Conservation (phyloP, 1,140 invertebrate genomes). For the Helicoverpa zea region DNA sequence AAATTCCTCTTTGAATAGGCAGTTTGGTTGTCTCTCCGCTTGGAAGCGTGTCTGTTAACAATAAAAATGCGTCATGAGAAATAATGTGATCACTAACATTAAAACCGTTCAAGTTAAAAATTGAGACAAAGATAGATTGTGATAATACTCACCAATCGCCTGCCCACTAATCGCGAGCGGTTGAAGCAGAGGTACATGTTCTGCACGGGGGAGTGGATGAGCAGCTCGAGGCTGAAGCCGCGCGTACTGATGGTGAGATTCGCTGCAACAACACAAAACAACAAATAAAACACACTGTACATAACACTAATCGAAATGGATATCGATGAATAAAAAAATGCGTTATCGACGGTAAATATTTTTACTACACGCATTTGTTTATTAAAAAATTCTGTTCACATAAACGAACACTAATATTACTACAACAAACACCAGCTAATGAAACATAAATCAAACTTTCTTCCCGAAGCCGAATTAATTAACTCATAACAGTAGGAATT, state of each 20-base stretch:
- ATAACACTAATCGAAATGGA: conserved; percentile 11
- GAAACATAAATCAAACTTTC: conserved; percentile 53
- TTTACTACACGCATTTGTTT: conserved; percentile 26
- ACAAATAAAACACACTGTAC: not conserved
- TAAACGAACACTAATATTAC: conserved; percentile 38
- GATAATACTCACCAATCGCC: conserved; percentile 73
- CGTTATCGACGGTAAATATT: conserved; percentile 18
- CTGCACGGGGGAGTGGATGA: conserved; percentile 82
- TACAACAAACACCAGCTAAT: conserved; percentile 35
- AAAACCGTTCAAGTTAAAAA: too few relatives aligned
- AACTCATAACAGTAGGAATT: conserved; percentile 62
- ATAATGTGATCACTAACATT: too few relatives aligned
- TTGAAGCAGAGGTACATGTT: conserved; percentile 85
- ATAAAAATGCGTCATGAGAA: conserved; percentile 44
- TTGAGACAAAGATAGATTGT: not conserved
- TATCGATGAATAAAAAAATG: not conserved
- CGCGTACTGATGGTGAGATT: conserved; percentile 84
- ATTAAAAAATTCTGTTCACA: conserved; percentile 21
- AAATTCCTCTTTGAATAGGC: conserved; percentile 83
- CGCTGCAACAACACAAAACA: conserved; percentile 75
- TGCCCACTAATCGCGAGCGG: conserved; percentile 78
- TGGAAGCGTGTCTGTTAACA: conserved; percentile 76
- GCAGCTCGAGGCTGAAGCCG: conserved; percentile 79
- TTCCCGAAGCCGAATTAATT: conserved; percentile 63
- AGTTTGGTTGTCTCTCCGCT: conserved; percentile 82